Evolutionary conservation across 2,113 vertebrate genomes (phyloP).

Genomic region (Crotalus tigris): DNA sequence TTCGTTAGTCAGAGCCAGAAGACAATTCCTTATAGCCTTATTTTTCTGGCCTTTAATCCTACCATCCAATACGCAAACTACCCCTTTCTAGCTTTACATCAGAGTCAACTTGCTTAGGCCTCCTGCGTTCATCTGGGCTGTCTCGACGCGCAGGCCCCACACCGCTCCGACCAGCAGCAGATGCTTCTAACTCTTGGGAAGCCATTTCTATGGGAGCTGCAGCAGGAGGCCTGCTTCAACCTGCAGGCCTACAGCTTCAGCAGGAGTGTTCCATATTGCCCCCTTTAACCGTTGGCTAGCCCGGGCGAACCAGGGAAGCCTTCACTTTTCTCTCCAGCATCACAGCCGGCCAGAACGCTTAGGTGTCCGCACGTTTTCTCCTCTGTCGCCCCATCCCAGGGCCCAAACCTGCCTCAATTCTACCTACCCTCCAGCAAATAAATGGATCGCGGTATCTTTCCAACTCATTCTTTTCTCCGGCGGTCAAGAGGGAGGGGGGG

Average conservation of each 20-base stretch:
- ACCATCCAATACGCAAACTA: background rate
- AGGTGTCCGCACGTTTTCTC: background rate
- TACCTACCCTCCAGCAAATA: slow-evolving; percentile 90
- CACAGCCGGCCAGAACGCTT: background rate
- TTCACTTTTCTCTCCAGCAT: too few species aligned
- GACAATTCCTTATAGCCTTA: background rate
- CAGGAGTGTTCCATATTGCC: background rate
- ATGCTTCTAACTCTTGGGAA: background rate
- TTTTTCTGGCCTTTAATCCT: background rate
- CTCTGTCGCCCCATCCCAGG: too few species aligned
- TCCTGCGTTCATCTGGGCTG: background rate
- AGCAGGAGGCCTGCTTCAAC: background rate
- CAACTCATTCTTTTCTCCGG: slow-evolving; percentile 83
- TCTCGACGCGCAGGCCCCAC: background rate
- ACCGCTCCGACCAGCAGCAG: background rate
- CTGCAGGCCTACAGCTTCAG: background rate
- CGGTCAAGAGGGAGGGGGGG: slow-evolving; percentile 47
- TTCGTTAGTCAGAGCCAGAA: background rate
- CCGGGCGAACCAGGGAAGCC: background rate
- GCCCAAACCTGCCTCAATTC: background rate
- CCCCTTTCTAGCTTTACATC: background rate
- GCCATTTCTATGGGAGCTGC: background rate
- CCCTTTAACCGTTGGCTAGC: background rate
- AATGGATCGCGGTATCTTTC: slow-evolving; percentile 90
- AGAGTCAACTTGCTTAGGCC: background rate